A percentile compares a stretch with the other conserved stretches of the same genome.
Conservation (phyloP, 2,888 invertebrate genomes). For the Drosophila ezoana region DNA sequence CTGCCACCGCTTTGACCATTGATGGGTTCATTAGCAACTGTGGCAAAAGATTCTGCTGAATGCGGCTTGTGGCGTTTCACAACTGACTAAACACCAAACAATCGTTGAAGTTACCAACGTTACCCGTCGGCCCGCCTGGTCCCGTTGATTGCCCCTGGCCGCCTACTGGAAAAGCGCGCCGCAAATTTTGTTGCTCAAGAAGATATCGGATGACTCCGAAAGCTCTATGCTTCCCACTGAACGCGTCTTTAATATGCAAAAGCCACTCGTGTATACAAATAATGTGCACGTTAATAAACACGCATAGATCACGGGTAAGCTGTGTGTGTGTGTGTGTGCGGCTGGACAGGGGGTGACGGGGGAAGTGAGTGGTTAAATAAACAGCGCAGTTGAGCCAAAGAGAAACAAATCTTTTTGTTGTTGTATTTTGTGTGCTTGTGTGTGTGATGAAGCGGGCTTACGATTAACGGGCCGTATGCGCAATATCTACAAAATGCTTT, state of each 20-base stretch:
- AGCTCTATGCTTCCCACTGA: neutral
- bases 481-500: constrained; percentile 26
- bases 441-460: neutral
- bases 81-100: constrained; percentile 42
- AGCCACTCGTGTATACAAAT: constrained; percentile 64
- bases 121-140: neutral
- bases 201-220: constrained; percentile 22
- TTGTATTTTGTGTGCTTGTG: neutral
- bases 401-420: constrained; percentile 51
- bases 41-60: constrained; percentile 13
- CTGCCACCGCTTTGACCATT: neutral
- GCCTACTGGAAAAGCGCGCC: constrained; percentile 22
- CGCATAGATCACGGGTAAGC: constrained; percentile 36
- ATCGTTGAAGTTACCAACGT: constrained; percentile 9
- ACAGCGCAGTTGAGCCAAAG: constrained; percentile 27
- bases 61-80: constrained; percentile 30
- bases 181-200: constrained; percentile 16
- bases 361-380: neutral
- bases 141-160: no score
- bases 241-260: constrained; percentile 53
- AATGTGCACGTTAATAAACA: constrained; percentile 57
- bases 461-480: constrained; percentile 50
- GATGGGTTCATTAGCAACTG: constrained; percentile 54
- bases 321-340: neutral
- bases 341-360: no score